phyloP scores from a whole-genome alignment of 2,113 vertebrate genomes.

The Numida meleagris region DNA sequence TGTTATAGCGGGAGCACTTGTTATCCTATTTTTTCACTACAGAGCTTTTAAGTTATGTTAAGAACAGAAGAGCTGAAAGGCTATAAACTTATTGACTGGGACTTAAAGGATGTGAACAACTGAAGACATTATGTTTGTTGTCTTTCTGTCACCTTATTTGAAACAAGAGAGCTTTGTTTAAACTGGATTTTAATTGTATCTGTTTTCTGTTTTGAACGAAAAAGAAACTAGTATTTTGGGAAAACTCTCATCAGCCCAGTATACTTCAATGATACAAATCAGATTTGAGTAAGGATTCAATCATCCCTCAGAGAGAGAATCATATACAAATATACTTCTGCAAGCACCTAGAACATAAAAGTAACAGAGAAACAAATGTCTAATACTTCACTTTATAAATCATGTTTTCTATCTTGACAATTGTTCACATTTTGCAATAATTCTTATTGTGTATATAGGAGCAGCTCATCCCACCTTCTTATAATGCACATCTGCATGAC shows the following conservation, averaged over 20 bases:
- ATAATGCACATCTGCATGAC: background rate
- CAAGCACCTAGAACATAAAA: background rate
- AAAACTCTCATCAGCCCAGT: background rate
- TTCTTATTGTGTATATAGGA: background rate
- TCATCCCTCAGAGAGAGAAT: background rate
- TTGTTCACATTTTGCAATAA: background rate
- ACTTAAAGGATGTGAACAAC: background rate
- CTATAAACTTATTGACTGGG: slow-evolving; percentile 27
- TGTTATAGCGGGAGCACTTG: slow-evolving; percentile 53
- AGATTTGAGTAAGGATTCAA: background rate
- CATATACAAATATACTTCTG: background rate
- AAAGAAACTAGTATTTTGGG: background rate
- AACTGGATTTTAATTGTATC: background rate
- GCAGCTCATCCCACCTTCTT: slow-evolving; percentile 13
- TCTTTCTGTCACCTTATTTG: background rate
- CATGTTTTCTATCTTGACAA: background rate
- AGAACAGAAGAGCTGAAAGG: slow-evolving; percentile 40
- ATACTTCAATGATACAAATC: background rate
- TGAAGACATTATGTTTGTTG: background rate
- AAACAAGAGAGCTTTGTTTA: background rate
- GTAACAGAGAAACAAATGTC: background rate
- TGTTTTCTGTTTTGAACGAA: background rate
- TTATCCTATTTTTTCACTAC: slow-evolving; percentile 58
- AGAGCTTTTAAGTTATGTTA: slow-evolving; percentile 55
- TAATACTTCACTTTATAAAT: background rate